Evolutionary conservation across 2,888 invertebrate genomes (phyloP).

Genomic region (Chloromyia formosa): DNA sequence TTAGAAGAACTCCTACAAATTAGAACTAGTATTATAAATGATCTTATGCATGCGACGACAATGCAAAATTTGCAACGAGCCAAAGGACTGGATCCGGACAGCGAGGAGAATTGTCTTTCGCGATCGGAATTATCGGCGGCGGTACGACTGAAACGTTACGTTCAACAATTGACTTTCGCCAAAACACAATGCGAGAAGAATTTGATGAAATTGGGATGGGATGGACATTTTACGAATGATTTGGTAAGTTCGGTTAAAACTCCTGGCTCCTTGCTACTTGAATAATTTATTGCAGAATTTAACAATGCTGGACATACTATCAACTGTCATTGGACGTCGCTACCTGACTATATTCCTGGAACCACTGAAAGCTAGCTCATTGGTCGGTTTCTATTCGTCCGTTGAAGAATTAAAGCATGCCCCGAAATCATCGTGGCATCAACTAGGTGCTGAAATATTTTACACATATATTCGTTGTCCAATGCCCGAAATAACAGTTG

Average conservation of each 20-base stretch:
- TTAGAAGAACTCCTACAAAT: constrained; percentile 85
- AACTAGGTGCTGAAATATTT: constrained; percentile 90
- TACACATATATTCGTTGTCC: constrained; percentile 87
- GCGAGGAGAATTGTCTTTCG: constrained; percentile 66
- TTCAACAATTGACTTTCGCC: constrained; percentile 81
- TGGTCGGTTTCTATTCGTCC: constrained; percentile 86
- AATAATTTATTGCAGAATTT: constrained; percentile 68
- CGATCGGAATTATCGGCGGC: constrained; percentile 84
- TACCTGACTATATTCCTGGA: constrained; percentile 84
- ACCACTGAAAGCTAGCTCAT: constrained; percentile 82
- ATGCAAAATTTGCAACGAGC: constrained; percentile 88
- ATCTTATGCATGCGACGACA: constrained; percentile 93
- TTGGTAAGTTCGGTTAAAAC: constrained; percentile 53
- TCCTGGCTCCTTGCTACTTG: background rate
- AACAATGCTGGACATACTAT: constrained; percentile 76
- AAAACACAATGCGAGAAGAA: constrained; percentile 84
- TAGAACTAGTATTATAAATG: constrained; percentile 86
- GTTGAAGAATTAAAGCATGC: constrained; percentile 84
- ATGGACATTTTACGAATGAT: constrained; percentile 71
- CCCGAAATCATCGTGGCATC: constrained; percentile 82
- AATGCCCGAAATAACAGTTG: constrained; percentile 82
- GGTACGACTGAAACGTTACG: constrained; percentile 83
- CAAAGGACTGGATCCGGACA: constrained; percentile 66
- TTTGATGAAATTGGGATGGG: constrained; percentile 78
- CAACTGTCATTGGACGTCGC: constrained; percentile 81